phyloP scores from a whole-genome alignment of 2,113 vertebrate genomes.

The Petrocephalus microphthalmus region DNA sequence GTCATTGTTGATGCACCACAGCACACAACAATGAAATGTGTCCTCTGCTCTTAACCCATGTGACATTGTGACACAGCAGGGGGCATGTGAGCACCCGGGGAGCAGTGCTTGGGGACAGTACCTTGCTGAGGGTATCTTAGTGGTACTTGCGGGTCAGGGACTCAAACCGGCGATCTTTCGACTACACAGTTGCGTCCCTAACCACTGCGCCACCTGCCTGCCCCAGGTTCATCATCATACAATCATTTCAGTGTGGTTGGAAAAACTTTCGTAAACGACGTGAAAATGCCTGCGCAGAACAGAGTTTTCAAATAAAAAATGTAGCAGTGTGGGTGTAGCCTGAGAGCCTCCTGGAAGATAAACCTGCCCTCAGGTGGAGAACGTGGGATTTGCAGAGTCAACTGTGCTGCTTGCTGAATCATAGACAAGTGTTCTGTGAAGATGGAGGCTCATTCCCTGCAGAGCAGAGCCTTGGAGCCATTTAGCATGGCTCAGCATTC shows the following conservation, averaged over 20 bases:
- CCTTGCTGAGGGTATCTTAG: too few relatives aligned
- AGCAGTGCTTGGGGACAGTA: too few relatives aligned
- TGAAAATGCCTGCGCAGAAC: not conserved
- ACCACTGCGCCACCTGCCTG: too few relatives aligned
- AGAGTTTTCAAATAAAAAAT: not conserved
- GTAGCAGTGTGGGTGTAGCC: not conserved
- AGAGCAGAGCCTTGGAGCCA: not conserved
- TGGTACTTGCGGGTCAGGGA: too few relatives aligned
- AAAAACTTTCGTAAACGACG: not conserved
- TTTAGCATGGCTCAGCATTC: constrained; percentile 2
- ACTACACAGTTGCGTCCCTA: too few relatives aligned
- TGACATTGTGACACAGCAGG: too few relatives aligned
- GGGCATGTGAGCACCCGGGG: too few relatives aligned
- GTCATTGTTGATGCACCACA: too few relatives aligned
- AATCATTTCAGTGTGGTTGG: not conserved
- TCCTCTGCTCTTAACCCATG: too few relatives aligned
- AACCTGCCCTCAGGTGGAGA: not conserved
- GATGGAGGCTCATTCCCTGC: not conserved
- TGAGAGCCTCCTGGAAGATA: not conserved
- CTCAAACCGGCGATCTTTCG: too few relatives aligned
- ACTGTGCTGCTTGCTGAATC: not conserved
- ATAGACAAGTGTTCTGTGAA: not conserved
- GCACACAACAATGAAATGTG: too few relatives aligned
- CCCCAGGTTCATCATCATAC: too few relatives aligned
- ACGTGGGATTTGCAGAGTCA: not conserved